Percentiles rank a stretch among this genome's conserved stretches.
Evolutionary conservation across 2,888 invertebrate genomes (phyloP).

Genomic region (Cybosia mesomella): DNA sequence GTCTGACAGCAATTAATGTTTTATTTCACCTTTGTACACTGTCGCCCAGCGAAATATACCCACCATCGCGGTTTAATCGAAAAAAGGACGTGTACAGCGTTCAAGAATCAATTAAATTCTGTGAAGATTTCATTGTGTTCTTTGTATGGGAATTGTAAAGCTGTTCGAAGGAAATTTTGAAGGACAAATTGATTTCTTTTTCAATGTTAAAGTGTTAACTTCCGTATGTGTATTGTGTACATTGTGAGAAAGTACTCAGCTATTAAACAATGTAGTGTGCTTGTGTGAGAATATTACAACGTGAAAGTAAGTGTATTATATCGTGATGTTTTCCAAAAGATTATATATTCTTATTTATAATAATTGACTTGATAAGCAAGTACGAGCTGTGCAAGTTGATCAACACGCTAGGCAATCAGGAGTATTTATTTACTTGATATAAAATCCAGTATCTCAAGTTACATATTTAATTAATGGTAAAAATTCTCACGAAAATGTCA

Average conservation of each 20-base stretch:
- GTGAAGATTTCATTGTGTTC: conserved; percentile 41
- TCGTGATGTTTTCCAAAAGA: background rate
- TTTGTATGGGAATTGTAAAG: conserved; percentile 24
- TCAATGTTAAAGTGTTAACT: conserved; percentile 22
- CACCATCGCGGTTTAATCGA: conserved; percentile 52
- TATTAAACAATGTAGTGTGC: conserved; percentile 7
- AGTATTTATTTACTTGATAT: background rate
- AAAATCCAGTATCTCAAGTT: background rate
- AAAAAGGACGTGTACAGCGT: conserved; percentile 37
- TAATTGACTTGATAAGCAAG: conserved; percentile 1
- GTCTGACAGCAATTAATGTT: conserved; percentile 84
- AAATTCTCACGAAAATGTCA: too few relatives aligned
- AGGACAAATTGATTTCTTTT: conserved; percentile 20
- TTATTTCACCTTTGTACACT: conserved; percentile 76
- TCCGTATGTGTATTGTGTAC: conserved; percentile 22
- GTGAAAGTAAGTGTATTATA: background rate
- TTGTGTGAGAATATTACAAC: conserved; percentile 6
- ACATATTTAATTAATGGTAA: background rate
- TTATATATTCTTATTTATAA: background rate
- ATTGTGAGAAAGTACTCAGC: conserved; percentile 16
- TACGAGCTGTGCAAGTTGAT: background rate
- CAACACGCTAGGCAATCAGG: background rate
- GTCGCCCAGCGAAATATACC: conserved; percentile 57
- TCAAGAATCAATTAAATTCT: conserved; percentile 55
- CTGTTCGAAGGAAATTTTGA: conserved; percentile 24